These are phyloP conservation scores for Macrocentrus cingulum DNA, from an alignment of 1,140 invertebrate genomes.

Conservation along the genomic window DNA sequence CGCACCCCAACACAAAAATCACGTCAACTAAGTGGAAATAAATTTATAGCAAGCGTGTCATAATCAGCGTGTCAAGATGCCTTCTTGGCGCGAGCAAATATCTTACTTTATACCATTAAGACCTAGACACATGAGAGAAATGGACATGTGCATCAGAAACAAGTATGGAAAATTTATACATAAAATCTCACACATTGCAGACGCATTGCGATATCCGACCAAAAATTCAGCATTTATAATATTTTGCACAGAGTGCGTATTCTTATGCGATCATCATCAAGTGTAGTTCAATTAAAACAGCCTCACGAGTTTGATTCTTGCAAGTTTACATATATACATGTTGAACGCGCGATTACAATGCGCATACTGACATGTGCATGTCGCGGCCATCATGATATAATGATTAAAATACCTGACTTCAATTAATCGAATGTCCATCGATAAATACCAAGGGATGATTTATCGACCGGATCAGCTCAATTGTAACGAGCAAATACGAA, in stretches of 20 bases:
- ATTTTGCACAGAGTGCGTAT: too few relatives aligned
- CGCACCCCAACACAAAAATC: too few relatives aligned
- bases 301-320: background rate
- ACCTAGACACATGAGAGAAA: slow-evolving; percentile 30
- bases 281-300: slow-evolving; percentile 34
- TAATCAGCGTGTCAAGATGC: background rate
- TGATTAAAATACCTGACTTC: background rate
- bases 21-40: too few relatives aligned
- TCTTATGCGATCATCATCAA: slow-evolving; percentile 40
- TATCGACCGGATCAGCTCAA: slow-evolving; percentile 1
- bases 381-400: background rate
- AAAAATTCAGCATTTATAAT: too few relatives aligned
- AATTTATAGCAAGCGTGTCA: background rate
- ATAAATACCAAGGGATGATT: slow-evolving; percentile 6
- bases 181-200: slow-evolving; percentile 35
- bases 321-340: background rate
- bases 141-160: slow-evolving; percentile 33
- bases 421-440: background rate
- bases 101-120: slow-evolving; percentile 21
- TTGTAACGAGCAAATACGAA: slow-evolving; percentile 6
- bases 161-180: slow-evolving; percentile 33
- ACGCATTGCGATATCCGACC: slow-evolving; percentile 17
- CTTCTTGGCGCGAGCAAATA: slow-evolving; percentile 15
- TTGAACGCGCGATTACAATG: too few relatives aligned
- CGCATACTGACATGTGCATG: background rate